Conservation (phyloP, 2,797 vertebrate species). For the Pseudotriccus pelzelni region DNA sequence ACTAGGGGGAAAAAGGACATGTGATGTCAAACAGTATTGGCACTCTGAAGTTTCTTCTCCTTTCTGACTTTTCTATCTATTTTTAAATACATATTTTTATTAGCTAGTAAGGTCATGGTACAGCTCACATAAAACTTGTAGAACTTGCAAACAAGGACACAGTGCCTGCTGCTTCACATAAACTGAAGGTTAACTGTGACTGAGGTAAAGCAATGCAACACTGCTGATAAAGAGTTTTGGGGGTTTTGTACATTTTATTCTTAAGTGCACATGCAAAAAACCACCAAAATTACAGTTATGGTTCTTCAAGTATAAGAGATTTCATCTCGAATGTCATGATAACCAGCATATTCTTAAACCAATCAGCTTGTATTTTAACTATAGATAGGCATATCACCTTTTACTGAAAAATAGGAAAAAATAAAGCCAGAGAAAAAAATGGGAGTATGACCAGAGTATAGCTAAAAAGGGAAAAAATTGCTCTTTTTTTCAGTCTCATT, state of each 20-base stretch:
- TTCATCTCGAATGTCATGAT: background rate
- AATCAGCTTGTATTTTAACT: background rate
- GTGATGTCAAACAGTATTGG: background rate
- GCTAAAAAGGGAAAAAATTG: background rate
- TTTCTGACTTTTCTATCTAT: constrained; percentile 30
- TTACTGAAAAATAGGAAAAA: background rate
- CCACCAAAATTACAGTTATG: background rate
- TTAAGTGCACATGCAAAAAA: background rate
- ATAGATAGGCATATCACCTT: background rate
- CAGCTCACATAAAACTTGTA: background rate
- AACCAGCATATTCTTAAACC: background rate
- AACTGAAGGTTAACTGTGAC: constrained; percentile 33
- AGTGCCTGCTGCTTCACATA: background rate
- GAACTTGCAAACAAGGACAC: constrained; percentile 11
- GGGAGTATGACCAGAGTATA: background rate
- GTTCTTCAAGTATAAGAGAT: background rate
- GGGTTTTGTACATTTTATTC: background rate
- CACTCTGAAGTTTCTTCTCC: background rate
- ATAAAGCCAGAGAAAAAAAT: rapidly evolving
- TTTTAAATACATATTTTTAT: constrained; percentile 44
- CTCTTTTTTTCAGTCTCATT: background rate
- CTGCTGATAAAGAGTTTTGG: background rate
- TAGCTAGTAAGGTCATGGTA: background rate
- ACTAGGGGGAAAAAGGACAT: background rate
- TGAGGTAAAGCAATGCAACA: background rate